These are phyloP conservation scores for Noctua janthe DNA, from an alignment of 2,888 invertebrate genomes.

Conservation along the genomic window DNA sequence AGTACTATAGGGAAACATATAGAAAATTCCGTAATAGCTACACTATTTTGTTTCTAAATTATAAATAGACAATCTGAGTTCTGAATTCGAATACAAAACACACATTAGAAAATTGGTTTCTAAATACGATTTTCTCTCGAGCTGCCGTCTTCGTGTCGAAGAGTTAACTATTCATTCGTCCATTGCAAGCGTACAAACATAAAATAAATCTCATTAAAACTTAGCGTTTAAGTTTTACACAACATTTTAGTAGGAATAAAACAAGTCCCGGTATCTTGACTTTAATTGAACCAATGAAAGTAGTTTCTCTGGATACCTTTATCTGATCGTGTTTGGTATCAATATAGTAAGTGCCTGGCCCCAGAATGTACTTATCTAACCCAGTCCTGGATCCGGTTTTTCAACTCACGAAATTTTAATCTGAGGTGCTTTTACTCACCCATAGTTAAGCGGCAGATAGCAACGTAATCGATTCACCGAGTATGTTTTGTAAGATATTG, in stretches of 20 bases:
- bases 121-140: conserved; percentile 16
- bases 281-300: conserved; percentile 64
- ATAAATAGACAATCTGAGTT: not conserved
- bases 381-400: conserved; percentile 51
- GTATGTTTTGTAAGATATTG: conserved; percentile 52
- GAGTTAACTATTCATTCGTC: conserved; percentile 26
- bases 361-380: conserved; percentile 46
- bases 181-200: conserved; percentile 9
- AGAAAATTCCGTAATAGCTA: not conserved
- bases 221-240: not conserved
- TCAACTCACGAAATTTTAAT: conserved; percentile 31
- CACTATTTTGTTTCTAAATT: not conserved
- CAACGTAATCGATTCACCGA: conserved; percentile 57
- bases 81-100: not conserved
- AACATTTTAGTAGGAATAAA: conserved; percentile 41
- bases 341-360: conserved; percentile 45
- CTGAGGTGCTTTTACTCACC: conserved; percentile 29
- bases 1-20: conserved; percentile 6
- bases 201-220: conserved; percentile 19
- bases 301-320: conserved; percentile 61
- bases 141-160: not conserved
- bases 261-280: conserved; percentile 48
- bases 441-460: conserved; percentile 14
- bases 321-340: conserved; percentile 53
- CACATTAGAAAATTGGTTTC: conserved; percentile 19